These are phyloP conservation scores for Dicrostonyx torquatus DNA, from an alignment of 2,797 vertebrate genomes.

Conservation along the genomic window DNA sequence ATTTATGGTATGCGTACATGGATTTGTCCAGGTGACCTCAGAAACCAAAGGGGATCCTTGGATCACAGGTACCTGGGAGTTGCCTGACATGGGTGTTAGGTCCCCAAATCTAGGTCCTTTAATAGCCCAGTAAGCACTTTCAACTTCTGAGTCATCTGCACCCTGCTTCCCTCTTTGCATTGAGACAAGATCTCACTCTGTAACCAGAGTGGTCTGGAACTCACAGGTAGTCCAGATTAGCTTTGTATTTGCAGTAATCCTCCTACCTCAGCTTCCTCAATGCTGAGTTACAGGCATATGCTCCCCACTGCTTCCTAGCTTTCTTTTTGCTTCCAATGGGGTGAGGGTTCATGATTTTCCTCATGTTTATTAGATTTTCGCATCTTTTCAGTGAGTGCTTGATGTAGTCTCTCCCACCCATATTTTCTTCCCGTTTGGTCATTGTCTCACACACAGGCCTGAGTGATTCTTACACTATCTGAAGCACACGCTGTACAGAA, in stretches of 20 bases:
- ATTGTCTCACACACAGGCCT: rapidly evolving
- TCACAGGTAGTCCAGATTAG: neutral
- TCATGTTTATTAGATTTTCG: neutral
- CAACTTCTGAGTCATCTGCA: neutral
- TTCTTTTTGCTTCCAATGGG: neutral
- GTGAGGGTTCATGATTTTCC: neutral
- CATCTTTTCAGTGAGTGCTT: rapidly evolving
- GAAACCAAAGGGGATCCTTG: neutral
- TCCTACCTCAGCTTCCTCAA: neutral
- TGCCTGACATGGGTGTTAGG: neutral
- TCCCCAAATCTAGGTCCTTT: neutral
- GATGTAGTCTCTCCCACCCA: no score
- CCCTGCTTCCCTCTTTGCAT: neutral
- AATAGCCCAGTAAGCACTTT: neutral
- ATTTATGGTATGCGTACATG: neutral
- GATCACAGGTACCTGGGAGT: neutral
- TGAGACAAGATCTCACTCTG: neutral
- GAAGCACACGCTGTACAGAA: rapidly evolving
- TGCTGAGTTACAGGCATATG: neutral
- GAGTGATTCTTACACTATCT: rapidly evolving
- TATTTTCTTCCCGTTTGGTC: no score
- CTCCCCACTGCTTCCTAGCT: neutral
- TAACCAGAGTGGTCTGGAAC: neutral
- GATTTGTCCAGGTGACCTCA: neutral
- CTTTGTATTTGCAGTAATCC: neutral